Conservation (phyloP, 2,113 vertebrate species). For the Serilophus lunatus region DNA sequence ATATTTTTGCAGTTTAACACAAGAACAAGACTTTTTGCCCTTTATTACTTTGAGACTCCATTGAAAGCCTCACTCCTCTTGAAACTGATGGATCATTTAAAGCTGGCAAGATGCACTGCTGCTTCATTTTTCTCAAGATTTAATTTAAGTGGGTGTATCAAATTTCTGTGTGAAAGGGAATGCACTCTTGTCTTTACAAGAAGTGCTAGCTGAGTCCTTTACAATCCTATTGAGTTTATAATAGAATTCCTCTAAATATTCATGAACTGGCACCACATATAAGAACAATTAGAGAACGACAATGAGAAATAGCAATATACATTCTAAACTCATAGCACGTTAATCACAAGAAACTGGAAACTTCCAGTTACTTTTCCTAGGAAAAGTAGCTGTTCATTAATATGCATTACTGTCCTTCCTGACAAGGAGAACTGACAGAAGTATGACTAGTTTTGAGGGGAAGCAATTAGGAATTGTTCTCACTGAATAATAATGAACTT, state of each 20-base stretch:
- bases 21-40: background rate
- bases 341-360: background rate
- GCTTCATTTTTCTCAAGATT: background rate
- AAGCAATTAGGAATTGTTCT: constrained; percentile 10
- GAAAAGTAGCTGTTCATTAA: background rate
- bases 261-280: background rate
- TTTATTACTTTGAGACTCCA: background rate
- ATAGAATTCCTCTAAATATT: background rate
- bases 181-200: background rate
- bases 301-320: background rate
- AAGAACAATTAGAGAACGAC: background rate
- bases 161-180: background rate
- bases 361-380: background rate
- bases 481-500: background rate
- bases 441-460: constrained; percentile 11
- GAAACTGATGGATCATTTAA: background rate
- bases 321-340: background rate
- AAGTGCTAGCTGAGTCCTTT: background rate
- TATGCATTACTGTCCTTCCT: background rate
- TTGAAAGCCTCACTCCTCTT: background rate
- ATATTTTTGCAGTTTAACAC: background rate
- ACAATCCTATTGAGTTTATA: background rate
- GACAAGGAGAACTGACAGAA: constrained; percentile 7
- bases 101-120: background rate
- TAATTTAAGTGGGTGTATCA: background rate